phyloP scores from a whole-genome alignment of 2,113 vertebrate genomes.

The Platysternon megacephalum region DNA sequence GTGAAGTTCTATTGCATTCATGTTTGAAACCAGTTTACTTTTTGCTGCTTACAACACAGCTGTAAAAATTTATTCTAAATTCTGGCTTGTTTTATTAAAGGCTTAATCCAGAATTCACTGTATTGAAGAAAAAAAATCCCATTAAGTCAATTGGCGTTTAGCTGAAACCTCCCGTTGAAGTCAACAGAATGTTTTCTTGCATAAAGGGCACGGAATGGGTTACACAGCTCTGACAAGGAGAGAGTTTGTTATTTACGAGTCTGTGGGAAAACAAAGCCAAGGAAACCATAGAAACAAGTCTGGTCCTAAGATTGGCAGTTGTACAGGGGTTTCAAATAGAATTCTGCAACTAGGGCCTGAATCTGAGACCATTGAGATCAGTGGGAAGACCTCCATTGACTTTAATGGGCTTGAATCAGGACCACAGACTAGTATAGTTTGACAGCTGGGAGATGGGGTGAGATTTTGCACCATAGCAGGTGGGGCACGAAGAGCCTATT shows the following conservation, averaged over 20 bases:
- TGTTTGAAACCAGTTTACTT: not conserved
- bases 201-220: not conserved
- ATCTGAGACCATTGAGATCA: not conserved
- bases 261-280: not conserved
- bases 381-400: not conserved
- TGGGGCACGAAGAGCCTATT: not conserved
- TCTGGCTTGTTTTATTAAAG: not conserved
- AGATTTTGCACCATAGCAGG: not conserved
- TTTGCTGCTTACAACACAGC: not conserved
- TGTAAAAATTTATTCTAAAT: not conserved
- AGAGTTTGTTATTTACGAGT: slow-evolving; percentile 10
- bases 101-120: not conserved
- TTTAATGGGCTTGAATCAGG: slow-evolving; percentile 30
- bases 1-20: not conserved
- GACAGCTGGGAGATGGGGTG: not conserved
- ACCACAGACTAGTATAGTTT: slow-evolving; percentile 9
- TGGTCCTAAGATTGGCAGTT: slow-evolving; percentile 26
- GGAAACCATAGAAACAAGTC: not conserved
- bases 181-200: not conserved
- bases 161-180: not conserved
- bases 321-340: rapidly evolving
- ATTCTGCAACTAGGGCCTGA: not conserved
- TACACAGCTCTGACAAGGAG: not conserved
- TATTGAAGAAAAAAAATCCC: not conserved
- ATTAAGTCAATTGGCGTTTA: not conserved